Conservation (phyloP, 2,888 invertebrate species). For the Drosophila paracracens region DNA sequence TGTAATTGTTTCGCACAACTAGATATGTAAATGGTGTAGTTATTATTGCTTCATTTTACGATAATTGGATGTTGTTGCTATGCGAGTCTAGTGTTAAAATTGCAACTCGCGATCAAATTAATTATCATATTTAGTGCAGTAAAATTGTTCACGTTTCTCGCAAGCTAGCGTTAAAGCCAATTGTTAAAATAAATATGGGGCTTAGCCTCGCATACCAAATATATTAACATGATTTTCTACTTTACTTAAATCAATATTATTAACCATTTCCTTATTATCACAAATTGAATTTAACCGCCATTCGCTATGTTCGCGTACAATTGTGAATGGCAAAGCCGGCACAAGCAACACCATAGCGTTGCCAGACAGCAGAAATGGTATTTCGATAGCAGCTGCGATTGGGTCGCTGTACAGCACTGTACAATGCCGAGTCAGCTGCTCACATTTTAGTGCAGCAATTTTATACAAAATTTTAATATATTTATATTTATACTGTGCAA, state of each 20-base stretch:
- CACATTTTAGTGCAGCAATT: constrained; percentile 15
- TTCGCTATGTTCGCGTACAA: not conserved
- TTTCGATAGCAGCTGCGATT: constrained; percentile 12
- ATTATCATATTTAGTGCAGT: constrained; percentile 55
- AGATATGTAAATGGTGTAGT: constrained; percentile 3
- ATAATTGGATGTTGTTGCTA: constrained; percentile 36
- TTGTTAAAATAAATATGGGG: not conserved
- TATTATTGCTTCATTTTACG: constrained; percentile 52
- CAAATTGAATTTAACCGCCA: constrained; percentile 20
- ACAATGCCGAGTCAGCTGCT: constrained; percentile 53
- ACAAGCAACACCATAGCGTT: constrained; percentile 1
- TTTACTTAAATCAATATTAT: not conserved
- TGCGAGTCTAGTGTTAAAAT: constrained; percentile 54
- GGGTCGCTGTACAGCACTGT: constrained; percentile 37
- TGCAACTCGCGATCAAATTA: constrained; percentile 57
- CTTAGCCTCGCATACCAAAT: not conserved
- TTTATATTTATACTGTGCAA: constrained; percentile 21
- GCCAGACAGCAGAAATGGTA: constrained; percentile 27
- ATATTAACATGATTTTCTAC: not conserved
- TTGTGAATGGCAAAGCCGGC: constrained; percentile 27
- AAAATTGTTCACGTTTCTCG: constrained; percentile 51
- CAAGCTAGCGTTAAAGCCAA: not conserved
- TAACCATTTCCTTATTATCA: not conserved
- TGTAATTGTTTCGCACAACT: constrained; percentile 13
- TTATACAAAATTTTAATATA: constrained; percentile 18